These are phyloP conservation scores for Raja brachyura DNA, from an alignment of 2,113 vertebrate genomes.

Conservation along the genomic window DNA sequence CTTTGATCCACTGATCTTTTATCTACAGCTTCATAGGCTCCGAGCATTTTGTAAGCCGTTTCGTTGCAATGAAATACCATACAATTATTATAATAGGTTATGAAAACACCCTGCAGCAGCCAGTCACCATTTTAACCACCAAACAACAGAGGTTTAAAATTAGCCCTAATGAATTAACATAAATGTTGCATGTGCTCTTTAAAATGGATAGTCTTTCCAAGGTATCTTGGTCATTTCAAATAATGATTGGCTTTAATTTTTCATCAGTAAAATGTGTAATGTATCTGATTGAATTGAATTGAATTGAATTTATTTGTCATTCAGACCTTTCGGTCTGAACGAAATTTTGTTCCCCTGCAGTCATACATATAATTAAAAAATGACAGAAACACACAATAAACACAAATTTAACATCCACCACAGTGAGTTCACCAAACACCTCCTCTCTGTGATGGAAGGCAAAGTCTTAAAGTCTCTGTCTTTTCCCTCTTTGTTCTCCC, in stretches of 20 bases:
- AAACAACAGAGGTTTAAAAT: neutral
- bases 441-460: no score
- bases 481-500: no score
- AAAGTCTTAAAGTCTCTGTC: no score
- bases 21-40: neutral
- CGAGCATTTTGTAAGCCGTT: neutral
- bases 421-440: no score
- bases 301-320: no score
- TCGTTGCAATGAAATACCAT: neutral
- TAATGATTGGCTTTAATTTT: neutral
- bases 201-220: neutral
- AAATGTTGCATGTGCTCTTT: neutral
- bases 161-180: neutral
- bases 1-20: neutral
- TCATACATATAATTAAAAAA: no score
- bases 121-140: neutral
- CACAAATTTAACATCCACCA: no score
- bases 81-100: neutral
- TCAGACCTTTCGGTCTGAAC: no score
- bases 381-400: no score
- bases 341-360: no score
- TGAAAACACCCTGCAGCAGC: neutral
- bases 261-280: neutral
- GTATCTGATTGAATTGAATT: neutral
- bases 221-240: neutral